Base-by-base conservation (phyloP, 1,140 invertebrate species). In the Drosophila baimaii region DNA sequence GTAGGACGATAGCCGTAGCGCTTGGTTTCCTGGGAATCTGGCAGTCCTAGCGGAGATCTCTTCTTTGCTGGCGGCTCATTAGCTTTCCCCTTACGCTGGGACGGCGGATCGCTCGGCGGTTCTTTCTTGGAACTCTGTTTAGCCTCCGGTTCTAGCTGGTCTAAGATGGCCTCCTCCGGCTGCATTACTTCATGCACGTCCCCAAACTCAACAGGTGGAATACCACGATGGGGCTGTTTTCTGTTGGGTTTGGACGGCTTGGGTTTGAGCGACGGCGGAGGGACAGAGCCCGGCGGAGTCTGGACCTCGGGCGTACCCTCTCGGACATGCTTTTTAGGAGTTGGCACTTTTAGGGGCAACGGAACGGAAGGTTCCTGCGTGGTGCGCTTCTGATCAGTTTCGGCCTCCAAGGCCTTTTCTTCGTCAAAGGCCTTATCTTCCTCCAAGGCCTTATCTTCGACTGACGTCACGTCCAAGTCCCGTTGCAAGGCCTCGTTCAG, bases 231-330 rank as follows among this genome's bases (percentile, higher is more conserved):
- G 5, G 59, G 23, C n/a, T 49, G 51, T 10, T 13, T 19, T 23
- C 65, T 19, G 0, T 51, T 54, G 12, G 43, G 27, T 9, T 1
- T 25, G 4, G 12, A 9, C 1, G 71, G 59, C 2, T n/a, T 27
- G 1, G 52, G 52, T 19, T 66, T 25, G 0, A 52, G 72, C 15
- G 19, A 19, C 10, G 43, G 44, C 27, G 31, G 51, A 8, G 69
- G 69, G 13, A 59, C 17, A 19, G 29, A 12, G 2, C 44, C 17
- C 0, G 71, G 71, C 5, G 23, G n/a, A 39, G 8, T 39, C n/a
- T 61, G 33, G 7, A 63, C 15, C 10, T 70, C 23, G 1, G 71
- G 69, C 7, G 25, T 54, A 8, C 46, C 56, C 15, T 74, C 70
- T 1, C 17, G 39, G 17, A 37, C 31, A 15, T 25, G 58, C n/a